Conservation (phyloP, 2,888 invertebrate genomes). For the Leucania comma region DNA sequence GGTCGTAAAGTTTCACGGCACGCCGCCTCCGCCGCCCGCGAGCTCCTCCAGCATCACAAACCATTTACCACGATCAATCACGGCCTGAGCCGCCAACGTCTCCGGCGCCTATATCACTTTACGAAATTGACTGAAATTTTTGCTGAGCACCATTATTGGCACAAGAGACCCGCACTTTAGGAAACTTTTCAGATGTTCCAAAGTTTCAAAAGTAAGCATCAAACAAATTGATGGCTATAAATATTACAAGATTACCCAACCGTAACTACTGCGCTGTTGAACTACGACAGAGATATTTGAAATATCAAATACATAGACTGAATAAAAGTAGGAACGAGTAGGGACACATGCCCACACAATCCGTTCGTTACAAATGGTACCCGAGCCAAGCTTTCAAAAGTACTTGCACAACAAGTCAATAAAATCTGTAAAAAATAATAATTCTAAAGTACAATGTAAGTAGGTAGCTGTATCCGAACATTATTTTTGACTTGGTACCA, state of each 20-base stretch:
- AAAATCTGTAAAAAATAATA: constrained; percentile 61
- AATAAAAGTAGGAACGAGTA: constrained; percentile 48
- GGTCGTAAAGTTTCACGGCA: constrained; percentile 81
- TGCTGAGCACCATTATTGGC: constrained; percentile 71
- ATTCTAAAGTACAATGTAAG: constrained; percentile 58
- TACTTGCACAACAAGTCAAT: constrained; percentile 59
- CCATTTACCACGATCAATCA: constrained; percentile 86
- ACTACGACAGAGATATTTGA: constrained; percentile 12
- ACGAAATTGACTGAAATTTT: constrained; percentile 79
- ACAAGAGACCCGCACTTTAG: constrained; percentile 60
- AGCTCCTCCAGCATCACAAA: constrained; percentile 74
- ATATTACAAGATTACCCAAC: constrained; percentile 46
- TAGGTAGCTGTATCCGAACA: constrained; percentile 51
- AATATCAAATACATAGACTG: constrained; percentile 26
- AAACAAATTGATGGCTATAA: constrained; percentile 57
- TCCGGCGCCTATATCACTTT: constrained; percentile 80
- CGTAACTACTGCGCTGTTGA: constrained; percentile 29
- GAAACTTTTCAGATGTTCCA: constrained; percentile 59
- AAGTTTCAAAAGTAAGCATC: constrained; percentile 55
- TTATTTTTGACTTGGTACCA: constrained; percentile 45
- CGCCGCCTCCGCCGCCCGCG: constrained; percentile 73
- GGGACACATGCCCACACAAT: constrained; percentile 42
- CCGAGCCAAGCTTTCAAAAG: constrained; percentile 49
- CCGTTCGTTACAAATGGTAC: constrained; percentile 52
- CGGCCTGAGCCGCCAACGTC: constrained; percentile 72